Percentiles rank a stretch among this genome's conserved stretches.
phyloP scores from a whole-genome alignment of 2,113 vertebrate genomes.

The Dolichotis patagonum region DNA sequence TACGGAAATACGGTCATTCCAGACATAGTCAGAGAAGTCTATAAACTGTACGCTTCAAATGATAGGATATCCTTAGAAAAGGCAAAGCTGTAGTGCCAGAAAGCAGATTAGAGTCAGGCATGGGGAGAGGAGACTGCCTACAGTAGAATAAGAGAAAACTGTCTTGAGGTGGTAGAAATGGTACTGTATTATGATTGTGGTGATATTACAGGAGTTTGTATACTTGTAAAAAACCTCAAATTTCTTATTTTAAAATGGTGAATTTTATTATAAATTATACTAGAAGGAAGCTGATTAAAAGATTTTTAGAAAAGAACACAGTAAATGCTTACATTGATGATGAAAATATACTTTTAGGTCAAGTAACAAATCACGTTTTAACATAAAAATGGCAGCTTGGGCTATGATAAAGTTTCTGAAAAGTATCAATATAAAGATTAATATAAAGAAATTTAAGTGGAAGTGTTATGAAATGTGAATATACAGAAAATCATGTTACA shows the following conservation, averaged over 20 bases:
- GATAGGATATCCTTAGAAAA: neutral
- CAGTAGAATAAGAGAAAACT: neutral
- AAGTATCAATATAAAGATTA: neutral
- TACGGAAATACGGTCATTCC: neutral
- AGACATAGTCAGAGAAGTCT: neutral
- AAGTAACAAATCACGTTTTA: neutral
- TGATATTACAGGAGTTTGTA: neutral
- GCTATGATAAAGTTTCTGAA: slow-evolving; percentile 12
- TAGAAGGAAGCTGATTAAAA: neutral
- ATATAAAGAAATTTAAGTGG: neutral
- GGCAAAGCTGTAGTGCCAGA: neutral
- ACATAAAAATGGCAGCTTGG: neutral
- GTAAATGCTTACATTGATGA: slow-evolving; percentile 8
- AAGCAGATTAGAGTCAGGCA: neutral
- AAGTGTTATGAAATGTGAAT: slow-evolving; percentile 21
- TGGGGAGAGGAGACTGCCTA: neutral
- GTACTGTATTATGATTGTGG: neutral
- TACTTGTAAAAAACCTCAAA: neutral
- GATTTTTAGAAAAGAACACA: neutral
- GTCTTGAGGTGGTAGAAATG: neutral
- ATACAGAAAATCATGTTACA: neutral
- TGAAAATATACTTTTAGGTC: slow-evolving; percentile 16
- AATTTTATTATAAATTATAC: neutral
- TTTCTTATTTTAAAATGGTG: neutral
- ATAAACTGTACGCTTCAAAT: too few relatives aligned